Conservation (phyloP, 2,113 vertebrate species). For the Gopherus flavomarginatus region DNA sequence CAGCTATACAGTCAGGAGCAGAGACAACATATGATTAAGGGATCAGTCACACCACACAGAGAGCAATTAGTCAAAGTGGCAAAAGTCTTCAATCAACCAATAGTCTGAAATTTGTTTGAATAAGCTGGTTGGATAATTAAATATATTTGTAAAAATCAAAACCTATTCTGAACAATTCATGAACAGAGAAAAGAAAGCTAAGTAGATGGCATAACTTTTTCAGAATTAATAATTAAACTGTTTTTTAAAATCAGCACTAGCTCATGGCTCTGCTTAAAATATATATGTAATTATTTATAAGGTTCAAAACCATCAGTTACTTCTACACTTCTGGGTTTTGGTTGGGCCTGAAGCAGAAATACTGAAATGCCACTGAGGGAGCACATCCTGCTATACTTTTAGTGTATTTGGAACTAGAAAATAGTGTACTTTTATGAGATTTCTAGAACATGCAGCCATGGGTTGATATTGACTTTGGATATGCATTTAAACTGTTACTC, state of each 20-base stretch:
- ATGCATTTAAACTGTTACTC: background rate
- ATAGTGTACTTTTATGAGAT: background rate
- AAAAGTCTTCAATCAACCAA: background rate
- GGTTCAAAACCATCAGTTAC: background rate
- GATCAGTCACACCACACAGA: background rate
- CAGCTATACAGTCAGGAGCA: background rate
- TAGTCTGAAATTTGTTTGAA: background rate
- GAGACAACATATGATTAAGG: background rate
- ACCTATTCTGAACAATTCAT: background rate
- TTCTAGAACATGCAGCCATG: rapidly evolving
- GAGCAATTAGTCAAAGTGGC: background rate
- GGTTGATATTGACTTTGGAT: background rate
- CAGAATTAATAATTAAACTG: background rate
- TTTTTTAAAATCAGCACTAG: background rate
- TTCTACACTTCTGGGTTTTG: background rate
- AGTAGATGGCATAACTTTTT: background rate
- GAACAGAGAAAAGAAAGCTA: background rate
- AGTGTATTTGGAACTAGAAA: background rate
- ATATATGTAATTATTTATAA: background rate
- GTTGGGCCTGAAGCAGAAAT: background rate
- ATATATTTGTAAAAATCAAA: background rate
- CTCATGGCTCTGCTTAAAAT: background rate
- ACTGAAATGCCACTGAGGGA: background rate
- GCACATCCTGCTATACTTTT: background rate
- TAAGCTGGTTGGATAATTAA: background rate